These are phyloP conservation scores for Eunapius fragilis DNA, from an alignment of 37 sponge, comb jelly and placozoan species.

Conservation along the genomic window DNA sequence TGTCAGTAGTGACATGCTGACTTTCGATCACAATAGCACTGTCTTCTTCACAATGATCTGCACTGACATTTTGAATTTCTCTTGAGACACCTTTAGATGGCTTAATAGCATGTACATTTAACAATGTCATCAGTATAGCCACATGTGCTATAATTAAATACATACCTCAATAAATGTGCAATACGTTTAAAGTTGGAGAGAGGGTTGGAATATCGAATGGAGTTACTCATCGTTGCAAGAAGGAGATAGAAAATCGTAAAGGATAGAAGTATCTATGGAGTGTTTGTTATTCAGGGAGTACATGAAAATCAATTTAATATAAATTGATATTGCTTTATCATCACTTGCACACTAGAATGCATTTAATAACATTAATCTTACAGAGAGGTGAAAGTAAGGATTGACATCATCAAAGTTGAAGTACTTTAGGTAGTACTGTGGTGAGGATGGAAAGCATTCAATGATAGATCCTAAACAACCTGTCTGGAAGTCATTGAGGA, in stretches of 20 bases:
- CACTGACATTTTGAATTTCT: too few relatives aligned
- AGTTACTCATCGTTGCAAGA: constrained; percentile 47
- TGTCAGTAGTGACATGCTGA: too few relatives aligned
- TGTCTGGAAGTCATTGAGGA: constrained; percentile 22
- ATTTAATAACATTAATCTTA: neutral
- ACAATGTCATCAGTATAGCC: neutral
- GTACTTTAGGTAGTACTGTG: constrained; percentile 35
- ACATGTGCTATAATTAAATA: neutral
- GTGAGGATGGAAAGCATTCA: constrained; percentile 55
- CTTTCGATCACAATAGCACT: neutral
- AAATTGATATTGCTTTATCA: neutral
- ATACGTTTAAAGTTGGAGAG: constrained; percentile 1
- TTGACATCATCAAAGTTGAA: constrained; percentile 55
- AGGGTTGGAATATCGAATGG: neutral
- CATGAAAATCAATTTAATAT: too few relatives aligned
- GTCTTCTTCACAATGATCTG: neutral
- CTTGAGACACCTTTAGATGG: neutral
- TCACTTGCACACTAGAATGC: neutral
- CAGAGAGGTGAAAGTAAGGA: constrained; percentile 46
- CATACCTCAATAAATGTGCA: neutral
- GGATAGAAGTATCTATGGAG: constrained; percentile 47
- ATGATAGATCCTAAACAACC: constrained; percentile 17
- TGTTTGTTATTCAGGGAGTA: too few relatives aligned
- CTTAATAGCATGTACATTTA: neutral
- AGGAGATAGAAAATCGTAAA: constrained; percentile 55